Conservation (phyloP, 2,888 invertebrate genomes). For the Chrysina gloriosa region DNA sequence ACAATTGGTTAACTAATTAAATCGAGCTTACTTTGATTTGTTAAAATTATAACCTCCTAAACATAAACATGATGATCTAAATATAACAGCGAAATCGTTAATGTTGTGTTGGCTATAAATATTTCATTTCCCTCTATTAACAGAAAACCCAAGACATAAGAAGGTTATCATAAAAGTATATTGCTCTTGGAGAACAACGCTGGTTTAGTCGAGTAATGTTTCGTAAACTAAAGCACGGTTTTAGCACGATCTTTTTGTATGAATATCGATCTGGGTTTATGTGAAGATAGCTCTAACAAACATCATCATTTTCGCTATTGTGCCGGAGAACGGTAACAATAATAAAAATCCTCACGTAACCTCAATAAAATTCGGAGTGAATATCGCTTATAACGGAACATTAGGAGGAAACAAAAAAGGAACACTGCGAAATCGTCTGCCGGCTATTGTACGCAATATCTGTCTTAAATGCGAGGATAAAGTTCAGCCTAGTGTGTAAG, state of each 20-base stretch:
- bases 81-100: too few relatives aligned
- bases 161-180: too few relatives aligned
- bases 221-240: too few relatives aligned
- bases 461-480: slow-evolving; percentile 35
- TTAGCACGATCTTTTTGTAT: not conserved
- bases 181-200: too few relatives aligned
- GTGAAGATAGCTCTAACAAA: not conserved
- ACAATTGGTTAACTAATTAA: too few relatives aligned
- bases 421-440: slow-evolving; percentile 21
- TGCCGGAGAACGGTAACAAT: not conserved
- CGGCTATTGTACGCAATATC: slow-evolving; percentile 30
- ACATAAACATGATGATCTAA: too few relatives aligned
- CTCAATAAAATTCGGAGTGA: slow-evolving; percentile 31
- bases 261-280: not conserved
- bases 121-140: too few relatives aligned
- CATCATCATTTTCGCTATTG: slow-evolving; percentile 13
- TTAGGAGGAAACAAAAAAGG: slow-evolving; percentile 26
- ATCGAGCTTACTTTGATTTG: too few relatives aligned
- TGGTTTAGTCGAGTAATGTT: too few relatives aligned
- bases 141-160: too few relatives aligned
- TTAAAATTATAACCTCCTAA: too few relatives aligned
- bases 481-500: slow-evolving; percentile 37
- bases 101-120: too few relatives aligned
- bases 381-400: slow-evolving; percentile 31
- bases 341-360: slow-evolving; percentile 33